Evolutionary conservation across 2,113 vertebrate genomes (phyloP).

Genomic region (Notothenia rossii): DNA sequence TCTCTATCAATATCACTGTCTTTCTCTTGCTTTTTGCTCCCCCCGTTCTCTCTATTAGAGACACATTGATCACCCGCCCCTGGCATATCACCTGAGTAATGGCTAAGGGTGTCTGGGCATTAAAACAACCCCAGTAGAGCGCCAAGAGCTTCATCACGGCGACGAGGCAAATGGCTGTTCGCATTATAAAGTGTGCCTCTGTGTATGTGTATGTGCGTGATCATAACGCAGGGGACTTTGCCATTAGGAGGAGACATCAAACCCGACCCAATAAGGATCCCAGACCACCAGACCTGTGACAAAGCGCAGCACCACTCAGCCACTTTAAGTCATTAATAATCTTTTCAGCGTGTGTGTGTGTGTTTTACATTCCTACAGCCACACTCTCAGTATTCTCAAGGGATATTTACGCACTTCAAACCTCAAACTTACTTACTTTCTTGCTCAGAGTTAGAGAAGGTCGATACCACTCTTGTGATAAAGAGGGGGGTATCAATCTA

Average conservation of each 20-base stretch:
- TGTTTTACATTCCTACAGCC: constrained; percentile 13
- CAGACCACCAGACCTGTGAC: constrained; percentile 44
- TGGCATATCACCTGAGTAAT: constrained; percentile 84
- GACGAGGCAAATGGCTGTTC: constrained; percentile 76
- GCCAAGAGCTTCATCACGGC: constrained; percentile 74
- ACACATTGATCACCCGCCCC: constrained; percentile 79
- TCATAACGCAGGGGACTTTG: constrained; percentile 68
- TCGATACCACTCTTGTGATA: not conserved
- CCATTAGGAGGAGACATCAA: constrained; percentile 78
- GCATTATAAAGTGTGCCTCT: constrained; percentile 55
- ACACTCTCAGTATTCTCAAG: not conserved
- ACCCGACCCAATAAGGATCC: constrained; percentile 64
- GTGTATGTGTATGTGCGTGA: constrained; percentile 24
- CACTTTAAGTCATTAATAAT: constrained; percentile 69
- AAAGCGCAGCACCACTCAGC: constrained; percentile 38
- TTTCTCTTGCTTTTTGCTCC: constrained; percentile 59
- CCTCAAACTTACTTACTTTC: constrained; percentile 16
- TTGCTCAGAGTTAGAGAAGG: not conserved
- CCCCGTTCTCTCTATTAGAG: constrained; percentile 64
- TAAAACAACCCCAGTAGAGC: constrained; percentile 68
- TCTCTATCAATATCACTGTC: constrained; percentile 72
- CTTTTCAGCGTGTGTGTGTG: constrained; percentile 34
- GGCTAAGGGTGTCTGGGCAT: constrained; percentile 79
- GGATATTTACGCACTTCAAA: constrained; percentile 10
- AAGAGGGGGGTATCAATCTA: too few relatives aligned